Base-by-base conservation (phyloP, 2,888 invertebrate species). In the Frankliniella intonsa region DNA sequence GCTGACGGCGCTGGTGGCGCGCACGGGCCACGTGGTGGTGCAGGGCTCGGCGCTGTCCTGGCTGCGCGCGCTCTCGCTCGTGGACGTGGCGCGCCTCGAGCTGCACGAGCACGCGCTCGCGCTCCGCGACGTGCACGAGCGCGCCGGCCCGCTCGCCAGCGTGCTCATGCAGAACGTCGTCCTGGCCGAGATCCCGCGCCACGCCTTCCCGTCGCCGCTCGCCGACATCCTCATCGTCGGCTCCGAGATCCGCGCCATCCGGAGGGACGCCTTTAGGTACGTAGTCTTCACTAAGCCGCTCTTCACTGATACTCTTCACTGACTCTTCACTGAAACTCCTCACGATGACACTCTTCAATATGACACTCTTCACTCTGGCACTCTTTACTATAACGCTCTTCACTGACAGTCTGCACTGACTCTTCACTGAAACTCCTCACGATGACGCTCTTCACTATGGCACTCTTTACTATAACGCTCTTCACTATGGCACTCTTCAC, bases 41-140 rank as follows among this genome's bases (percentile, higher is more conserved):
- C 91, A 92, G 85, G 90, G 91, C 27, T 89, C 90, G 80, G 91
- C 93, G 0, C 93, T 94, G 86, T 92, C 92, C 62, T 92, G 93
- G 90, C 89, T 94, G 51, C 89, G 91, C 80, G 90, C 90, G 83
- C 90, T 93, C 86, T 89, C 88, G 82, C 90, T 94, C 84, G 89
- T 86, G 83, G 90, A 92, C 84, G 91, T 94, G 22, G 87, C 87
- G 9, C 88, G 89, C 50, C 87, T 94, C 81, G 89, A 90, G 82
- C 88, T 94, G 62, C 89, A 90, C 27, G 89, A 90, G 82, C 90
- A 91, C 81, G 90, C 93, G 0, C 94, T 94, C 87, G 90, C 90
- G 85, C 90, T 93, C 84, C 92, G 92, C 85, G 90, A 91, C 84
- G 90, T 89, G 83, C 88, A 87, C 82, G 87, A 90, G 80, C 91